phyloP scores from a whole-genome alignment of 1,140 invertebrate genomes.

The Drosophila guanche region DNA sequence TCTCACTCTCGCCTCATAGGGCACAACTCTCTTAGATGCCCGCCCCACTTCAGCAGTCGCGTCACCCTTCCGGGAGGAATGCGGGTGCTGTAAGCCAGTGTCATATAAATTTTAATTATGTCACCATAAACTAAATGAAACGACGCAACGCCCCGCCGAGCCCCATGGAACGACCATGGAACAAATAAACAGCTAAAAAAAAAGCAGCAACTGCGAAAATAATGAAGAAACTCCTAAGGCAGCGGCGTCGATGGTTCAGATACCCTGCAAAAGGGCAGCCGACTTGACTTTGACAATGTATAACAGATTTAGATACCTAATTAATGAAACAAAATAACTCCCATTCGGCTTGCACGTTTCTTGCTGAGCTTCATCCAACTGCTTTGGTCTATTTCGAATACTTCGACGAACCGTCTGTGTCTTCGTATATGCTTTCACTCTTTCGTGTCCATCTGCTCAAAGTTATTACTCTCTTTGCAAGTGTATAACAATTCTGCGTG shows the following conservation, averaged over 20 bases:
- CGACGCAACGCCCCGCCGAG: constrained; percentile 7
- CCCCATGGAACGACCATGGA: not conserved
- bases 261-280: too few relatives aligned
- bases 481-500: constrained; percentile 24
- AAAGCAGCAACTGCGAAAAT: constrained; percentile 15
- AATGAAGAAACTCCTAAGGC: constrained; percentile 6
- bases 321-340: too few relatives aligned
- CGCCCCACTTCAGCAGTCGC: not conserved
- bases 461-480: too few relatives aligned
- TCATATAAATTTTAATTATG: constrained; percentile 76
- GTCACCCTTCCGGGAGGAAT: constrained; percentile 1
- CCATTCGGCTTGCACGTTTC: too few relatives aligned
- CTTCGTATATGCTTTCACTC: too few relatives aligned
- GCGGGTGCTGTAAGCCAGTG: constrained; percentile 40
- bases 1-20: too few relatives aligned
- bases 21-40: not conserved
- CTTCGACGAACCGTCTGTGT: too few relatives aligned
- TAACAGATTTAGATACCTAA: too few relatives aligned
- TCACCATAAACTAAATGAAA: constrained; percentile 71
- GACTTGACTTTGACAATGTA: too few relatives aligned
- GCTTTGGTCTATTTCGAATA: too few relatives aligned
- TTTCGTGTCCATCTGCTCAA: too few relatives aligned
- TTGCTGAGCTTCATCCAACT: too few relatives aligned
- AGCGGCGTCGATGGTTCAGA: not conserved
- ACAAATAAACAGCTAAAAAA: constrained; percentile 1